Evolutionary conservation across 2,797 vertebrate species (phyloP), one percentile per base, ranked within the genome.

Genomic region (Bradypodion pumilum): DNA sequence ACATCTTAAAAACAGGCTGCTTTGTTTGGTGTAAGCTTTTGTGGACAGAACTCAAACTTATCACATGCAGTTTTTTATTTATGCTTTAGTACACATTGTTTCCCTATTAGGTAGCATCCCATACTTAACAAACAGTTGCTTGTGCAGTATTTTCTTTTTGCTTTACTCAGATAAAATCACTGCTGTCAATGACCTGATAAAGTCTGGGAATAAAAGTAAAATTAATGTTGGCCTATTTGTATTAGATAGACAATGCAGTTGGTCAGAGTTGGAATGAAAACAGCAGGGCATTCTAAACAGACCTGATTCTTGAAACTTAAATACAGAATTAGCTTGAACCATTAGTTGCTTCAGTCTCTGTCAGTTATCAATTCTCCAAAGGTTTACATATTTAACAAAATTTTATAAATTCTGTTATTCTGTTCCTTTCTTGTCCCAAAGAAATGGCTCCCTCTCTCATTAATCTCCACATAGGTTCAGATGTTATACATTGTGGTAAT

Each of bases 401-500:
- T 85, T 25, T 59, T 74, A 76, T 81, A 1, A 32, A 62, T 35
- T 40, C 10, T 44, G 29, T 46, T 35, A 80, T 25, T 81, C 63
- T 62, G 37, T n/a, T 85, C 81, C 80, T 70, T 82, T 91, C 85
- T 83, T 46, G 77, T 35, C 23, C 84, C 66, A 91, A 85, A 44
- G 29, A 92, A 93, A 93, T 88, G 44, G 92, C 79, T 79, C 90
- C 78, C 91, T 90, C 91, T 92, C 87, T 94, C 93, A 93, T 93
- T 94, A 94, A 93, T 93, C 95, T 92, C 91, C 87, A 92, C 90
- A 81, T 93, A 93, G 91, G 89, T 92, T 95, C 91, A 94, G 86
- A 93, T 96, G 94, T 94, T 96, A 92, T 86, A 95, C 91, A 92
- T 92, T 95, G 94, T 95, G 95, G 93, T 96, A 95, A 96, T 96